Evolutionary conservation across 2,888 invertebrate species (phyloP).

Genomic region (Drosophila anceps): DNA sequence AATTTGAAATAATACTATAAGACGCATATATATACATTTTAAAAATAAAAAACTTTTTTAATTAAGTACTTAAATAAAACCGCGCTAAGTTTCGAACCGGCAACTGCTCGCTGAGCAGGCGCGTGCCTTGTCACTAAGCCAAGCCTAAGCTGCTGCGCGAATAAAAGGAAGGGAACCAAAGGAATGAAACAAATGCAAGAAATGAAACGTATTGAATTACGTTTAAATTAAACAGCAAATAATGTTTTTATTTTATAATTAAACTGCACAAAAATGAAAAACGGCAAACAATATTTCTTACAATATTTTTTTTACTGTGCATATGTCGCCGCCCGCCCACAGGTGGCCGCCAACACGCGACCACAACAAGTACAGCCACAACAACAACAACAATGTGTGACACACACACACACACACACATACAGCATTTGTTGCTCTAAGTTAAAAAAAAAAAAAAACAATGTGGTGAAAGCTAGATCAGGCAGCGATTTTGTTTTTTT

Average conservation of each 20-base stretch:
- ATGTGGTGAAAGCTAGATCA: slow-evolving; percentile 44
- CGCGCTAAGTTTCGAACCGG: background rate
- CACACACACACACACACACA: slow-evolving; percentile 23
- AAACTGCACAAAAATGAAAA: background rate
- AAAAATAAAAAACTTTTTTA: background rate
- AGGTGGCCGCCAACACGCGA: slow-evolving; percentile 59
- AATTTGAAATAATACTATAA: background rate
- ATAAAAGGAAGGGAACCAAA: background rate
- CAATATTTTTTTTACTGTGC: slow-evolving; percentile 1
- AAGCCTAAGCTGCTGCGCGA: background rate
- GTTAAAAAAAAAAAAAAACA: background rate
- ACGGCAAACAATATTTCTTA: background rate
- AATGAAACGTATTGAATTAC: background rate
- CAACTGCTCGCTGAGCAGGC: background rate
- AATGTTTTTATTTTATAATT: background rate
- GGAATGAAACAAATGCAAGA: background rate
- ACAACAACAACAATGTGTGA: slow-evolving; percentile 15
- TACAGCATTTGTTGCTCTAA: background rate
- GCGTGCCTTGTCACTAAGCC: background rate
- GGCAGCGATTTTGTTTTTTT: slow-evolving; percentile 5
- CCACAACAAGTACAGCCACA: slow-evolving; percentile 28
- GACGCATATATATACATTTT: background rate
- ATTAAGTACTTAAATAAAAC: background rate
- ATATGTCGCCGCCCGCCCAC: slow-evolving; percentile 44
- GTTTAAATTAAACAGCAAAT: background rate